A percentile compares a stretch with the other conserved stretches of the same genome.
These are phyloP conservation scores for Toxotes lorentzi DNA, from an alignment of 2,797 vertebrate genomes.

Conservation along the genomic window DNA sequence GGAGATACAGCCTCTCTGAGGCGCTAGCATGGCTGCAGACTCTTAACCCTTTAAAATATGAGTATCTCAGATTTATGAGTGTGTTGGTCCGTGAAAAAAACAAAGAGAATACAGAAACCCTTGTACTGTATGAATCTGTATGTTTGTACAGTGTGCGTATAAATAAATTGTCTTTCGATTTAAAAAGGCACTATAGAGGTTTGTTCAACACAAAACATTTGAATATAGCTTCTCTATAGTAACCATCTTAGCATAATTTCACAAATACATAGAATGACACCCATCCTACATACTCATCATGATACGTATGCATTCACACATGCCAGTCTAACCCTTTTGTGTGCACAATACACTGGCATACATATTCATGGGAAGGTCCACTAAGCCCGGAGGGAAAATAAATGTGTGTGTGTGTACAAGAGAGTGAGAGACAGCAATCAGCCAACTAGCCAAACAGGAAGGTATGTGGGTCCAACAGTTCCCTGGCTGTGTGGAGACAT, in stretches of 20 bases:
- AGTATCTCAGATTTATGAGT: too few species aligned
- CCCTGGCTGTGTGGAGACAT: conserved; percentile 24
- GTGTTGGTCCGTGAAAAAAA: background rate
- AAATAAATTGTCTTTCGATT: background rate
- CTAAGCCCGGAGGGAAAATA: background rate
- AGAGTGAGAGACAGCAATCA: conserved; percentile 21
- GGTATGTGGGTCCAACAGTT: conserved; percentile 48
- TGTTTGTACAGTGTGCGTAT: background rate
- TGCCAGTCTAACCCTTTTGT: background rate
- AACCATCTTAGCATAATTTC: background rate
- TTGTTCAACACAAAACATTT: background rate
- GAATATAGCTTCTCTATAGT: background rate
- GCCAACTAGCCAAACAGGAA: conserved; percentile 54
- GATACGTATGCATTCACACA: background rate
- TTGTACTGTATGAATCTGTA: background rate
- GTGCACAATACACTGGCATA: background rate
- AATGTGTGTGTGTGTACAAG: background rate
- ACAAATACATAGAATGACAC: conserved; percentile 1
- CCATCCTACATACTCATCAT: background rate
- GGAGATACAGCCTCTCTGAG: too few species aligned
- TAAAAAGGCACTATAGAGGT: background rate
- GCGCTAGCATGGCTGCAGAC: background rate
- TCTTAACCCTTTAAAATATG: background rate
- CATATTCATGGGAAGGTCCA: background rate
- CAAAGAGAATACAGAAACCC: background rate